Base-by-base conservation (phyloP, 2,113 vertebrate species). In the Rattus norvegicus region DNA sequence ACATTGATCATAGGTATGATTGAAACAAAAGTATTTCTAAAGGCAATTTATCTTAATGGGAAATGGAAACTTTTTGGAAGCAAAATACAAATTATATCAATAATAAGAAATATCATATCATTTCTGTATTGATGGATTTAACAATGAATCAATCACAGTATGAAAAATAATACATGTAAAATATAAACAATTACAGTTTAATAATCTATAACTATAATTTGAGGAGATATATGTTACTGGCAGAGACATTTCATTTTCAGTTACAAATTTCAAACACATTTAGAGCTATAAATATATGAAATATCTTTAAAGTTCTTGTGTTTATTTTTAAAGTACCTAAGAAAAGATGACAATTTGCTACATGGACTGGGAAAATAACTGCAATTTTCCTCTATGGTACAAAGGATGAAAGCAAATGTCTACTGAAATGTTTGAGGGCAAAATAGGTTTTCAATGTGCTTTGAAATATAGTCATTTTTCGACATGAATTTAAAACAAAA, bases 151-250 rank as follows among this genome's bases (percentile, higher is more conserved):
- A 5, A 54, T 4, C 8, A 43, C 19, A 6, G 0, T 65, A 9
- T 91, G n/a, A 90, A 70, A 26, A 77, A 70, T 65, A 84, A 24
- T 28, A n/a, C 5, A 17, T 36, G 28, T 20, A 73, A 73, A 54
- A 43, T 59, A 75, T 17, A 83, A 73, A 52, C 22, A 73, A 7
- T 88, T 33, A 28, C 6, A 72, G 61, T 16, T 61, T 49, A 80
- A 24, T 54, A 30, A 93, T n/a, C 7, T 20, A 63, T 39, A 91
- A 67, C 2, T 61, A n/a, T 69, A 79, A 83, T 80, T 93, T 93
- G 61, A 90, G 69, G 20, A 52, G 52, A 94, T 84, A 91, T 83
- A 63, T 81, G 28, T 88, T 89, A 72, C n/a, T 93, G 11, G n/a
- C 2, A 83, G 20, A 75, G 1, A n/a, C 0, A 7, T 30, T 24